Conservation (phyloP, 2,113 vertebrate genomes). For the Vombatus ursinus region DNA sequence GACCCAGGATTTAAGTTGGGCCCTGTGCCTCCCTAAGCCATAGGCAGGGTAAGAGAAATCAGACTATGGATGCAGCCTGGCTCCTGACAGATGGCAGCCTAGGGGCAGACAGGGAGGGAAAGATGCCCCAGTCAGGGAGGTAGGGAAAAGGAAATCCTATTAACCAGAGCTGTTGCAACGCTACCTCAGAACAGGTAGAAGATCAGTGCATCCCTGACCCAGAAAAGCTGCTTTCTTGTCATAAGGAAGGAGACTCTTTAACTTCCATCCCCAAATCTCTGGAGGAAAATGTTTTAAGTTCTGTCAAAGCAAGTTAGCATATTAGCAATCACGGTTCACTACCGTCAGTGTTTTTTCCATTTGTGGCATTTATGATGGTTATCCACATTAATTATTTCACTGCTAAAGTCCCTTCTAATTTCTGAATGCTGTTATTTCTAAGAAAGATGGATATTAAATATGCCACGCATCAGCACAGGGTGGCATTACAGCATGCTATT, state of each 20-base stretch:
- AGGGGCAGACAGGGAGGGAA: neutral
- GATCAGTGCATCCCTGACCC: constrained; percentile 39
- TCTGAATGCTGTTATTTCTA: constrained; percentile 82
- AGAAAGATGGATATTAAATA: constrained; percentile 86
- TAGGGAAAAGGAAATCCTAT: neutral
- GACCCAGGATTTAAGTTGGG: neutral
- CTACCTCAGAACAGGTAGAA: neutral
- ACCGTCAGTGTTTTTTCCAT: constrained; percentile 83
- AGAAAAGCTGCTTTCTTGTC: constrained; percentile 32
- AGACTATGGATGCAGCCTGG: neutral
- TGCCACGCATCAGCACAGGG: constrained; percentile 83
- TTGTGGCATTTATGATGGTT: constrained; percentile 81
- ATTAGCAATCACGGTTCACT: constrained; percentile 77
- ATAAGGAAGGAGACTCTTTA: constrained; percentile 47
- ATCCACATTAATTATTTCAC: constrained; percentile 85
- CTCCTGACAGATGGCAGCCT: neutral
- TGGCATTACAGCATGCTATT: constrained; percentile 82
- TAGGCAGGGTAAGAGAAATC: neutral
- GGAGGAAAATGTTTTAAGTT: constrained; percentile 71
- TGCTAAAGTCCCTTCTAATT: constrained; percentile 85
- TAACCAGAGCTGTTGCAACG: neutral
- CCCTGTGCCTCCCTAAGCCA: neutral
- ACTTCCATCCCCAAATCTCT: constrained; percentile 54
- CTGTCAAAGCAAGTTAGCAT: constrained; percentile 82
- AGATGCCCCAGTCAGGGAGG: neutral